These are phyloP conservation scores for Heliothis peltigera DNA, from an alignment of 2,888 invertebrate genomes.

Conservation along the genomic window DNA sequence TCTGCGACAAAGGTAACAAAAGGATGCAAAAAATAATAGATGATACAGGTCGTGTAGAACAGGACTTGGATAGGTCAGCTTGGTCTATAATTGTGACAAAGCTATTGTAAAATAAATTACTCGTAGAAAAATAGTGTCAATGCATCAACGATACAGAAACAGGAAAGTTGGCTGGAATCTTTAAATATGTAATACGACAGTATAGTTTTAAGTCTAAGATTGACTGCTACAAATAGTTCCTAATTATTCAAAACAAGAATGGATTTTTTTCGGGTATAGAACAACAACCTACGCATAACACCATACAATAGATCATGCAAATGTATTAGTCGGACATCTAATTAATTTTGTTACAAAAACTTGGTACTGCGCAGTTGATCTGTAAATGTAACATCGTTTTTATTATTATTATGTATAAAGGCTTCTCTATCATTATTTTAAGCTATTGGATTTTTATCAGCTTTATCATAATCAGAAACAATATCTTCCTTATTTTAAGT, in stretches of 20 bases:
- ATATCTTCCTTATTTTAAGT: background rate
- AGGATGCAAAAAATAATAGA: too few species aligned
- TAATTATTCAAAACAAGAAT: slow-evolving; percentile 33
- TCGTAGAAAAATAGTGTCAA: too few species aligned
- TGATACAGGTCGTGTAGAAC: too few species aligned
- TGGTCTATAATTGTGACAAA: too few species aligned
- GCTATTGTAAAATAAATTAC: too few species aligned
- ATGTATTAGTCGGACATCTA: slow-evolving; percentile 11
- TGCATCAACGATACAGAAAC: too few species aligned
- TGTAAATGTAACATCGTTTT: background rate
- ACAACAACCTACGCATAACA: slow-evolving; percentile 30
- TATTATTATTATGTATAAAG: background rate
- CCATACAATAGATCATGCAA: slow-evolving; percentile 35
- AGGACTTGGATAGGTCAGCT: too few species aligned
- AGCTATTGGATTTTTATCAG: background rate
- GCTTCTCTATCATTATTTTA: background rate
- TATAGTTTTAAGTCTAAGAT: too few species aligned
- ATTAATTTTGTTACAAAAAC: slow-evolving; percentile 39
- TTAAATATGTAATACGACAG: too few species aligned
- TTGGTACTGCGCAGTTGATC: slow-evolving; percentile 42
- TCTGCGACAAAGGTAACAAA: too few species aligned
- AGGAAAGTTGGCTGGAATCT: too few species aligned
- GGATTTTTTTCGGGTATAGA: slow-evolving; percentile 11
- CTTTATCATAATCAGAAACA: background rate
- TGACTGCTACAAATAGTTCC: background rate